A percentile compares a stretch with the other conserved stretches of the same genome.
Evolutionary conservation across 1,140 invertebrate genomes (phyloP).

Genomic region (Ooceraea biroi): DNA sequence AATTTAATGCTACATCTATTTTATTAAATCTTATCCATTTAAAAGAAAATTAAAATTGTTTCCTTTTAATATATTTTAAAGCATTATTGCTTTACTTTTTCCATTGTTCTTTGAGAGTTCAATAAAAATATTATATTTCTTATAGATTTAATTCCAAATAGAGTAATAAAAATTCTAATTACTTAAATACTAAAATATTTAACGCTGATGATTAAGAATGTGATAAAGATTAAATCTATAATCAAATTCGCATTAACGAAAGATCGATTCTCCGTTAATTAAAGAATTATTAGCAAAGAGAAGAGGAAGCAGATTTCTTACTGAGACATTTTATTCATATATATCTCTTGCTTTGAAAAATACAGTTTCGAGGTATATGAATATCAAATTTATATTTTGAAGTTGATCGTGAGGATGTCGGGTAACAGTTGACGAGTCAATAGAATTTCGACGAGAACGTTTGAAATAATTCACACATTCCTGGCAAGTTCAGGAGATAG

Average conservation of each 20-base stretch:
- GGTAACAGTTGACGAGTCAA: neutral
- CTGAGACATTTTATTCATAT: neutral
- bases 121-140: neutral
- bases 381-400: conserved; percentile 11
- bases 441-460: conserved; percentile 20
- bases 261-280: neutral
- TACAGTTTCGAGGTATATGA: conserved; percentile 8
- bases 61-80: too few relatives aligned
- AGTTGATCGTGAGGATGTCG: conserved; percentile 24
- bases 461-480: conserved; percentile 44
- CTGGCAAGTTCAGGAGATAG: neutral
- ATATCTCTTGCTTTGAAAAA: neutral
- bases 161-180: neutral
- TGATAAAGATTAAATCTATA: neutral
- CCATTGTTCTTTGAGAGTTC: neutral
- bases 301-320: neutral
- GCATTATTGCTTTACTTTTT: neutral
- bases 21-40: neutral
- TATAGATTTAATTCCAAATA: neutral
- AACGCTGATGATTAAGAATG: neutral
- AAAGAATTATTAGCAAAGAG: neutral
- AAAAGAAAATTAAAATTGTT: too few relatives aligned
- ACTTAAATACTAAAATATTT: neutral
- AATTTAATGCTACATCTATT: neutral
- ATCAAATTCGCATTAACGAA: neutral